phyloP scores from a whole-genome alignment of 2,888 invertebrate genomes.

The Galeruca laticollis region DNA sequence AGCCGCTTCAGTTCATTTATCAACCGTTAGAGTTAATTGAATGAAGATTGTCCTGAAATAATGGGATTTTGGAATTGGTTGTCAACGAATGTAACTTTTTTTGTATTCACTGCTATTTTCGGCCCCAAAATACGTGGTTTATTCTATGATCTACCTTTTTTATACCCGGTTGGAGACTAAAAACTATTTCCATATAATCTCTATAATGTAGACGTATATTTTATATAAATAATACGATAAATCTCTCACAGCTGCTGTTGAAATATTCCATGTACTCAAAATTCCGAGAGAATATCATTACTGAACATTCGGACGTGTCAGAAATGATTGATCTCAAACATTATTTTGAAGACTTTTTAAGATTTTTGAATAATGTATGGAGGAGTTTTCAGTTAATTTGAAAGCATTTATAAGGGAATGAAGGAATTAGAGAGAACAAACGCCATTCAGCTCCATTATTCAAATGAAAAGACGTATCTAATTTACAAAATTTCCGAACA shows the following conservation, averaged over 20 bases:
- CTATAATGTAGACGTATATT: not conserved
- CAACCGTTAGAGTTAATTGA: no score
- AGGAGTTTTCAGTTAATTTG: not conserved
- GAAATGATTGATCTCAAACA: constrained; percentile 5
- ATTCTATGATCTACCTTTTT: no score
- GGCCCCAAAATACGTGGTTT: no score
- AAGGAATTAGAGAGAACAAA: not conserved
- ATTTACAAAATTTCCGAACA: not conserved
- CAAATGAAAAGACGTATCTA: not conserved
- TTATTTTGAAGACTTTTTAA: constrained; percentile 1
- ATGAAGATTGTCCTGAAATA: no score
- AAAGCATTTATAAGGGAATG: not conserved
- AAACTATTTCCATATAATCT: not conserved
- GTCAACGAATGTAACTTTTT: no score
- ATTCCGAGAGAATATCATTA: not conserved
- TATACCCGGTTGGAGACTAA: not conserved
- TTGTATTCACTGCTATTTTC: no score
- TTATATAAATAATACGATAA: not conserved
- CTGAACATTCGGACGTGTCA: constrained; percentile 5
- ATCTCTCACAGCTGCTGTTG: not conserved
- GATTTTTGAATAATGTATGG: constrained; percentile 5
- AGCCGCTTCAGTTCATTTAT: no score
- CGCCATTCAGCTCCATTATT: not conserved
- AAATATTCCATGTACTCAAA: not conserved
- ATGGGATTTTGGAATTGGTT: no score